These are phyloP conservation scores for Steinernema feltiae DNA, from an alignment of 1,140 invertebrate species.

Conservation along the genomic window DNA sequence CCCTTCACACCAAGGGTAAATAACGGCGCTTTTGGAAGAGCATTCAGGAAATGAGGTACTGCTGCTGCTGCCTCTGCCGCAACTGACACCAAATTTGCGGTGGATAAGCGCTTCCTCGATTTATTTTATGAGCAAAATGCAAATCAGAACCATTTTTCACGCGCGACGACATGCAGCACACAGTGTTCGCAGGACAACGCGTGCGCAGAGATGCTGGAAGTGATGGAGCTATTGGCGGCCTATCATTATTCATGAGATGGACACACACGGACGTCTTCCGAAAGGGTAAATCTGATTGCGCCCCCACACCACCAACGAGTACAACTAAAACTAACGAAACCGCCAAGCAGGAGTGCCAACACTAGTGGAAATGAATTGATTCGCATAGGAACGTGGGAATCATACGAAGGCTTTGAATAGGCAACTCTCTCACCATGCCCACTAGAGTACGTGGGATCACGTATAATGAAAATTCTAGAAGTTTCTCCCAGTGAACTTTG, in stretches of 20 bases:
- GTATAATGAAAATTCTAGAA: too few species aligned
- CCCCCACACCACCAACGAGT: not conserved
- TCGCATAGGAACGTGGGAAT: not conserved
- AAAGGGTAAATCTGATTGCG: not conserved
- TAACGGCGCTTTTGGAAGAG: not conserved
- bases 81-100: not conserved
- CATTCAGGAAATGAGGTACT: not conserved
- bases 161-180: too few species aligned
- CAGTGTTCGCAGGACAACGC: too few species aligned
- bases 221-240: not conserved
- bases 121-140: too few species aligned
- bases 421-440: not conserved
- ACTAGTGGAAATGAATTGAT: not conserved
- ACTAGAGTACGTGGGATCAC: not conserved
- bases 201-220: not conserved
- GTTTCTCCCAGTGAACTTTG: too few species aligned
- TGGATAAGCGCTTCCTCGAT: too few species aligned
- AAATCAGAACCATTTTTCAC: too few species aligned
- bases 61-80: too few species aligned
- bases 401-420: not conserved
- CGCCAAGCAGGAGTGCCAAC: not conserved
- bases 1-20: not conserved
- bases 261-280: not conserved
- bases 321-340: not conserved
- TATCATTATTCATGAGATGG: constrained; percentile 14